Evolutionary conservation across 2,888 invertebrate species (phyloP).

Genomic region (Netelia fuscicornis): DNA sequence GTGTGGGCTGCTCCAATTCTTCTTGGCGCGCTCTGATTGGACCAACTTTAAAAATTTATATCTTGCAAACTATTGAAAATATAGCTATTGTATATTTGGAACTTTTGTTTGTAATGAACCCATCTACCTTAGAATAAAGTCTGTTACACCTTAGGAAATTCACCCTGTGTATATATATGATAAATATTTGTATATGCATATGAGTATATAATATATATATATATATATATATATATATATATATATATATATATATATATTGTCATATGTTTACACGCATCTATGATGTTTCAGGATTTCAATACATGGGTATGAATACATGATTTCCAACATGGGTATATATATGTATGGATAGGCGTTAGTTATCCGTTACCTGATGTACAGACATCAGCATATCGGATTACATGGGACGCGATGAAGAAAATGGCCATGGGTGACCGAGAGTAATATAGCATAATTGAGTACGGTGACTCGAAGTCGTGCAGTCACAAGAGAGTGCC

Average conservation of each 20-base stretch:
- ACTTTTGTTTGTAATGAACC: no score
- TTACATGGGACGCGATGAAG: constrained; percentile 72
- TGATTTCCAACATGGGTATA: neutral
- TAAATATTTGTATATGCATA: no score
- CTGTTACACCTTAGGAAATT: no score
- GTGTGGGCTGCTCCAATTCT: no score
- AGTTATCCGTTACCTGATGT: constrained; percentile 13
- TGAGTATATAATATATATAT: neutral
- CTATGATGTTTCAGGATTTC: no score
- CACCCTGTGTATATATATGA: no score
- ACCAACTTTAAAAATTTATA: no score
- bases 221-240: neutral
- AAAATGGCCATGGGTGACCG: constrained; percentile 70
- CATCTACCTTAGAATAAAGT: no score
- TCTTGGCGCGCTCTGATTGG: no score
- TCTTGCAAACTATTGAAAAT: no score
- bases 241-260: constrained; percentile 5
- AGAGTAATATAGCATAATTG: constrained; percentile 29
- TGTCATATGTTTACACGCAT: neutral
- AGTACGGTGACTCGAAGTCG: neutral
- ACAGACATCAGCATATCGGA: constrained; percentile 76
- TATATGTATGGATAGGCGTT: neutral
- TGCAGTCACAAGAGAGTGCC: neutral
- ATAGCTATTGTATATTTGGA: no score
- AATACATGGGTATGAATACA: no score